A percentile compares a stretch with the other conserved stretches of the same genome.
Evolutionary conservation across 2,113 vertebrate species (phyloP).

Genomic region (Pterophyllum scalare): DNA sequence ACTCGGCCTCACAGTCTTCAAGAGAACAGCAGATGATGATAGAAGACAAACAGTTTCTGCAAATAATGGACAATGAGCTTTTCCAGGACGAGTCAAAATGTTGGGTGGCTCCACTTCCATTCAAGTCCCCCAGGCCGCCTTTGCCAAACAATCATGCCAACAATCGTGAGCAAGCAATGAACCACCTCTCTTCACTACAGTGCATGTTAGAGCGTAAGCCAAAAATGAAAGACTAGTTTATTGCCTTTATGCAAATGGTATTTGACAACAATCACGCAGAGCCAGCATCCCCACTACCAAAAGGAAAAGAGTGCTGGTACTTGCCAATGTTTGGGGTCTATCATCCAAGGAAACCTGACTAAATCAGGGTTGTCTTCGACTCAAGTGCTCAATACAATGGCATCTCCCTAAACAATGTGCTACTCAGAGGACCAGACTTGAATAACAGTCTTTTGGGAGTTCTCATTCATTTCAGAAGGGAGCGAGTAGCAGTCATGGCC

Average conservation of each 20-base stretch:
- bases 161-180: not conserved
- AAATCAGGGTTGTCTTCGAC: not conserved
- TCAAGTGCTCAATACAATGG: not conserved
- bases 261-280: not conserved
- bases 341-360: not conserved
- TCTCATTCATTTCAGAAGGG: not conserved
- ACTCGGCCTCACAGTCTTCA: not conserved
- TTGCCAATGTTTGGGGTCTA: not conserved
- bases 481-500: not conserved
- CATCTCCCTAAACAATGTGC: not conserved
- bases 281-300: fast-evolving
- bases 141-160: not conserved
- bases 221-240: not conserved
- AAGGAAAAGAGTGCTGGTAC: not conserved
- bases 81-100: not conserved
- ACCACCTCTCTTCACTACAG: not conserved
- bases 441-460: not conserved
- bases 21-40: not conserved
- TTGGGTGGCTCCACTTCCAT: not conserved
- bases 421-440: not conserved
- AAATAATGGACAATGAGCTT: not conserved
- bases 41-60: not conserved
- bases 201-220: not conserved
- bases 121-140: not conserved
- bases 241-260: not conserved